These are phyloP conservation scores for Tipula helvola DNA, from an alignment of 2,888 invertebrate genomes.

Conservation along the genomic window DNA sequence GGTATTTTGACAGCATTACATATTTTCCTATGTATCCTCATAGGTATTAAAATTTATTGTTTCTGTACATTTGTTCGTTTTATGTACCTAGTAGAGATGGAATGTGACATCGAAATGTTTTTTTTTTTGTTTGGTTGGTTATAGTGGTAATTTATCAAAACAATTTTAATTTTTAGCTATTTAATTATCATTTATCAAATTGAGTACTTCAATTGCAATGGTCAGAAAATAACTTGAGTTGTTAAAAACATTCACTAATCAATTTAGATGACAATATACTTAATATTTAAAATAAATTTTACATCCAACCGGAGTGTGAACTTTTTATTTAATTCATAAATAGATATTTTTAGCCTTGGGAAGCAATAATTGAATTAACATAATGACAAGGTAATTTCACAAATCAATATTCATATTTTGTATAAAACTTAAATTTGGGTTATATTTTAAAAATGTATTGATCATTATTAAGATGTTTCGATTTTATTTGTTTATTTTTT, in stretches of 20 bases:
- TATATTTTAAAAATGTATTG: too few species aligned
- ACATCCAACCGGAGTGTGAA: too few species aligned
- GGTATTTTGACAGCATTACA: background rate
- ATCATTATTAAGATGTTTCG: too few species aligned
- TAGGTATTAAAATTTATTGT: background rate
- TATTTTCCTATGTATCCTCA: background rate
- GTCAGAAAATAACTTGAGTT: background rate
- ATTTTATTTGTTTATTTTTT: too few species aligned
- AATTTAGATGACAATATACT: too few species aligned
- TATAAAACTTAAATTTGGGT: too few species aligned
- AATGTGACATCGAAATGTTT: background rate
- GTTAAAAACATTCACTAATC: background rate
- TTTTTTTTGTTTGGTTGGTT: background rate
- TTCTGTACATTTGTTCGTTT: background rate
- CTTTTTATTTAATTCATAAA: too few species aligned
- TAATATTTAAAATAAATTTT: too few species aligned
- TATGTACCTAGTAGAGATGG: background rate
- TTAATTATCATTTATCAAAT: background rate
- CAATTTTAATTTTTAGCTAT: background rate
- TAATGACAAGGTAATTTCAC: too few species aligned
- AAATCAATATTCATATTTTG: too few species aligned
- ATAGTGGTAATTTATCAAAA: background rate
- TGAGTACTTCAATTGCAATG: background rate
- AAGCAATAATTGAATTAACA: too few species aligned
- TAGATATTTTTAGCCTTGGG: too few species aligned